Percentiles rank a stretch among this genome's conserved stretches.
phyloP scores from a whole-genome alignment of 2,113 vertebrate species.

The Equus quagga region DNA sequence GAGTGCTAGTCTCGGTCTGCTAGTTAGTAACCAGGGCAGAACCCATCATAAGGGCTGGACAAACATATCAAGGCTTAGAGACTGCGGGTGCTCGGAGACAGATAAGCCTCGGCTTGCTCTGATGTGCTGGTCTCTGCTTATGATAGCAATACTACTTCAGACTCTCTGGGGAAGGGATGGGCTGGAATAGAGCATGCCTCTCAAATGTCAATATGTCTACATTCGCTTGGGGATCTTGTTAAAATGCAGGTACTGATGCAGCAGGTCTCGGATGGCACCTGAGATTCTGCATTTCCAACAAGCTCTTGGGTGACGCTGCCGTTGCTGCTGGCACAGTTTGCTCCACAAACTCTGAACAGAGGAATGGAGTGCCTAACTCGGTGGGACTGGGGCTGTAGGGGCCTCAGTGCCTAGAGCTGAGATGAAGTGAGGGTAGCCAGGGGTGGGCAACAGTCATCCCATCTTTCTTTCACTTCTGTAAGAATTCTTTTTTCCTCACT shows the following conservation, averaged over 20 bases:
- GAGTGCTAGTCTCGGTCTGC: neutral
- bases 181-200: neutral
- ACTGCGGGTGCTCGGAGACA: neutral
- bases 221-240: neutral
- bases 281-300: neutral
- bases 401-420: neutral
- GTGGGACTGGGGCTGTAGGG: neutral
- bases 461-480: neutral
- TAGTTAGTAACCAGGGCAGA: neutral
- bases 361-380: no score
- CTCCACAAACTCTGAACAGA: neutral
- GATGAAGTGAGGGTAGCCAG: neutral
- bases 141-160: neutral
- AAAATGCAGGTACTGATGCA: neutral
- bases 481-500: neutral
- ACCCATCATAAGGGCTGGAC: neutral
- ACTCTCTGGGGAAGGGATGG: neutral
- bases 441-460: rapidly evolving
- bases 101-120: neutral
- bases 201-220: neutral
- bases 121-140: neutral
- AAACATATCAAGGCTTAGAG: neutral
- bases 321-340: neutral
- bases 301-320: neutral
- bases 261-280: neutral